Evolutionary conservation across 2,888 invertebrate genomes (phyloP), one percentile per base, ranked within the genome.

Genomic region (Euphydryas editha): DNA sequence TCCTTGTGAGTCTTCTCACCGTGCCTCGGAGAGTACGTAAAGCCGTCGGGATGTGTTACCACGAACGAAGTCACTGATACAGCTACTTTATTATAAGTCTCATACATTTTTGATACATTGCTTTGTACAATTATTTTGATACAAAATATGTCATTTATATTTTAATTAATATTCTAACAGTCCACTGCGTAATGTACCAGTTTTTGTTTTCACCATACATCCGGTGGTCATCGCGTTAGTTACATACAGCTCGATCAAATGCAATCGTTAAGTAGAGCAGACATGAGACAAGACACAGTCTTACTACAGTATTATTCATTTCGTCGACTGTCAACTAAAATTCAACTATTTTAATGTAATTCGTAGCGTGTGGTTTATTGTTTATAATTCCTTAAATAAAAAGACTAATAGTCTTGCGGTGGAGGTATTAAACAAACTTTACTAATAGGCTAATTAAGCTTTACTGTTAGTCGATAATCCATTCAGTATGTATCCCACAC

Each of bases 161-260:
- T 39, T 39, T 39, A 39, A 39, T 39, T 17, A 46, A 7, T 46
- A 17, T 46, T 8, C 24, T 30, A 51, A 51, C 24, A 51, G 24
- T 24, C 18, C 51, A 24, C 30, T 13, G 36, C 15, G 44, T 65
- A 62, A 56, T 62, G 47, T 61, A 65, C 67, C 65, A 51, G 68
- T 74, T 68, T 67, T 65, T 65, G 68, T 81, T 84, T 82, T 80
- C 81, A 79, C 81, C 79, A 51, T 62, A 78, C 82, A 82, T 87
- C 85, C 87, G 86, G 83, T 77, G 86, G 83, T 77, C 71, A 71
- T 60, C 66, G 74, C 69, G 79, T 81, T 81, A 79, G 82, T 83
- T 81, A 81, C 75, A 75, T 74, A 74, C 79, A 80, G 81, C 76
- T 78, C 75, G 81, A 81, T 77, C 75, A 71, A 79, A 73, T 75